Conservation (phyloP, 2,888 invertebrate genomes). For the Dascillus cervinus region DNA sequence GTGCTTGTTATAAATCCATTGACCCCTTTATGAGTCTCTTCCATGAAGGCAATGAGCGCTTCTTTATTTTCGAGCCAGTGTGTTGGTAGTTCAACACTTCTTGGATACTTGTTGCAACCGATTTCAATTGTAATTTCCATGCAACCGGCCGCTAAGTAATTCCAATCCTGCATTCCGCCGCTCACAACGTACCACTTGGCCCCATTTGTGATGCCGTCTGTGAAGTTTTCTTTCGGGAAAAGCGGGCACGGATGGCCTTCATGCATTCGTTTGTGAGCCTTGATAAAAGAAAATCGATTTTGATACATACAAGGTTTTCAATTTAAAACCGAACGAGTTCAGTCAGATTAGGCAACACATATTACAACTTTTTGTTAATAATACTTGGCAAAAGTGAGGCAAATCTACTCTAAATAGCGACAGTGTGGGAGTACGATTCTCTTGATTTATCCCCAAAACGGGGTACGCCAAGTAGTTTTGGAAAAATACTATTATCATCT, state of each 20-base stretch:
- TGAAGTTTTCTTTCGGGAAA: constrained; percentile 63
- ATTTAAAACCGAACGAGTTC: no score
- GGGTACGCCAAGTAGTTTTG: no score
- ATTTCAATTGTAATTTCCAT: constrained; percentile 94
- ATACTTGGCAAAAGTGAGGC: no score
- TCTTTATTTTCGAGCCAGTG: constrained; percentile 90
- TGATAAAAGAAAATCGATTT: no score
- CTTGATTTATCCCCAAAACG: no score
- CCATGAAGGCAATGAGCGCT: constrained; percentile 75
- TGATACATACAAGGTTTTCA: no score
- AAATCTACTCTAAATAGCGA: no score
- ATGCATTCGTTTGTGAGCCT: constrained; percentile 89
- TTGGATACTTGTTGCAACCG: constrained; percentile 90
- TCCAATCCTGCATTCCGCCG: constrained; percentile 99
- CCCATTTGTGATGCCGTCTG: constrained; percentile 90
- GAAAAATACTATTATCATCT: no score
- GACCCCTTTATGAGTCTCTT: constrained; percentile 82
- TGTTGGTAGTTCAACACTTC: constrained; percentile 56
- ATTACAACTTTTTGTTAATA: no score
- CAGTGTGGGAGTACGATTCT: no score
- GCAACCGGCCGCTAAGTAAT: constrained; percentile 84
- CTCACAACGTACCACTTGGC: constrained; percentile 89
- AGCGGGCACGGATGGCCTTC: constrained; percentile 65
- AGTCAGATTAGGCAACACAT: no score
- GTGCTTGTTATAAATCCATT: constrained; percentile 80